phyloP scores from a whole-genome alignment of 1,140 invertebrate species.

The Caerostris extrusa region DNA sequence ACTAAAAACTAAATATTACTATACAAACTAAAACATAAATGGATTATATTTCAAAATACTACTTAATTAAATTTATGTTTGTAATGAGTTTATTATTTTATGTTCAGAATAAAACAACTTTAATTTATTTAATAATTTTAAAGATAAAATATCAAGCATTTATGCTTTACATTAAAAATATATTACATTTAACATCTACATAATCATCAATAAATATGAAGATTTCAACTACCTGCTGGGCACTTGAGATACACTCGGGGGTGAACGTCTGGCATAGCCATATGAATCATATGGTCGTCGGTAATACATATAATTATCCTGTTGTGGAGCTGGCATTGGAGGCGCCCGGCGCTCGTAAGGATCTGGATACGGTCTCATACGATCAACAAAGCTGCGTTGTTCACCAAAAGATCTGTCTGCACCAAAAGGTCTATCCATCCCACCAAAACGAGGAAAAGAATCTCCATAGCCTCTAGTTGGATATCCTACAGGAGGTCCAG shows the following conservation, averaged over 20 bases:
- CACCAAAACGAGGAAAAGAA: conserved; percentile 57
- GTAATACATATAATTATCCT: conserved; percentile 77
- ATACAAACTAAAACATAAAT: not conserved
- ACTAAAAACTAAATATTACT: not conserved
- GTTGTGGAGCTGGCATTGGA: conserved; percentile 55
- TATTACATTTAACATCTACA: not conserved
- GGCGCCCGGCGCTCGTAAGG: conserved; percentile 77
- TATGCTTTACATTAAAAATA: too few species aligned
- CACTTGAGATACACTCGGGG: conserved; percentile 51
- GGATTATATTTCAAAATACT: too few species aligned
- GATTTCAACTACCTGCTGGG: conserved; percentile 44
- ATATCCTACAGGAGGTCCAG: conserved; percentile 67
- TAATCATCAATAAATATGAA: not conserved
- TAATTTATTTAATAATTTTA: not conserved
- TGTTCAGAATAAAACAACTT: too few species aligned
- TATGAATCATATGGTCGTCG: conserved; percentile 76
- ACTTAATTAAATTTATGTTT: too few species aligned
- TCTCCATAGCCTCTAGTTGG: conserved; percentile 58
- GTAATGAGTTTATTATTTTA: too few species aligned
- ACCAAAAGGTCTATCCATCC: conserved; percentile 71
- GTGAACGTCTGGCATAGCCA: conserved; percentile 71
- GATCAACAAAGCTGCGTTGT: conserved; percentile 59
- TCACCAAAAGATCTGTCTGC: conserved; percentile 73
- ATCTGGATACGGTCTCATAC: conserved; percentile 78
- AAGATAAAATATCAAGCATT: not conserved